phyloP scores from a whole-genome alignment of 2,888 invertebrate genomes.

The Bursaphelenchus okinawaensis region DNA sequence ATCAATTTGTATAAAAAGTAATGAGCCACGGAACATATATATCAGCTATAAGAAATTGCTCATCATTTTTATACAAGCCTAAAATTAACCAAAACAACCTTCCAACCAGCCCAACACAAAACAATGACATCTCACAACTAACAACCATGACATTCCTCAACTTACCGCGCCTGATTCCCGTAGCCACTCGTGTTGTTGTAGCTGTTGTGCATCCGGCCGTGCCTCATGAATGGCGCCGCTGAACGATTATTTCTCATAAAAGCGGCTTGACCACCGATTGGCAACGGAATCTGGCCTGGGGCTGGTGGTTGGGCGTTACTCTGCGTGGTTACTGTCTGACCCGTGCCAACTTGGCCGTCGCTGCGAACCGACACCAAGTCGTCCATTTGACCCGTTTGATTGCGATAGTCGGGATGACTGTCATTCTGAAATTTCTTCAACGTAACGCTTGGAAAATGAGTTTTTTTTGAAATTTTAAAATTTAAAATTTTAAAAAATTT shows the following conservation, averaged over 20 bases:
- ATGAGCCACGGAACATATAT: too few relatives aligned
- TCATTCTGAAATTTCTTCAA: not conserved
- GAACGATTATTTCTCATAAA: constrained; percentile 28
- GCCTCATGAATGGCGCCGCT: constrained; percentile 49
- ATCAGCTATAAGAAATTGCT: too few relatives aligned
- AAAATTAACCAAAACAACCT: too few relatives aligned
- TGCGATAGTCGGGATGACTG: constrained; percentile 13
- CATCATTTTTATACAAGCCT: too few relatives aligned
- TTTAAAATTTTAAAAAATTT: not conserved
- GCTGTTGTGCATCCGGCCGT: constrained; percentile 27
- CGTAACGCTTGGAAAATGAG: not conserved
- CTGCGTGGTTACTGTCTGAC: constrained; percentile 11
- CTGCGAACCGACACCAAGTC: constrained; percentile 26
- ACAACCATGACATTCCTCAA: not conserved
- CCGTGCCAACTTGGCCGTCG: constrained; percentile 24
- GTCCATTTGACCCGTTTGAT: constrained; percentile 26
- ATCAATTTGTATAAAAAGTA: too few relatives aligned
- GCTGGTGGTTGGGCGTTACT: not conserved
- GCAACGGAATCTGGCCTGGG: not conserved
- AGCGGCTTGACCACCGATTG: constrained; percentile 9
- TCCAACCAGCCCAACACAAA: too few relatives aligned
- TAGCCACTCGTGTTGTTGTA: not conserved
- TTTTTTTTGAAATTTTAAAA: not conserved
- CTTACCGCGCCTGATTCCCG: not conserved
- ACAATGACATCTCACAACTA: too few relatives aligned